Percentiles rank a stretch among this genome's conserved stretches.
Evolutionary conservation across 1,140 invertebrate genomes (phyloP).

Genomic region (Drosophila truncata): DNA sequence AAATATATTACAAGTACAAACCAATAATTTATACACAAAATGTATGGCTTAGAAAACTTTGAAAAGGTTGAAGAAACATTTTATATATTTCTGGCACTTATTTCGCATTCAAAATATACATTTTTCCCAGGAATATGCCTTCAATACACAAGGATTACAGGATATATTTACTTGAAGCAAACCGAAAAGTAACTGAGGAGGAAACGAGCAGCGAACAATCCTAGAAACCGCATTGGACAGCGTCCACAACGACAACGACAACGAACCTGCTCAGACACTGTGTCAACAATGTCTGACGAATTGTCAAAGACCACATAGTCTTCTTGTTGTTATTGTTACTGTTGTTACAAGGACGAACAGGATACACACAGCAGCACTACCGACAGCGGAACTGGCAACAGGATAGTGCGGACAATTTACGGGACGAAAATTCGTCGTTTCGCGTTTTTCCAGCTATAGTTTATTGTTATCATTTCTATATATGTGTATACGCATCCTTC

Average conservation of each 20-base stretch:
- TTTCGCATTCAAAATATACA: no score
- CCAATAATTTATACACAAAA: no score
- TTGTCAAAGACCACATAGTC: constrained; percentile 71
- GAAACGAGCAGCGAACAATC: constrained; percentile 35
- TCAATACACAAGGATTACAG: neutral
- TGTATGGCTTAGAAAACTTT: no score
- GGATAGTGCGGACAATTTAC: constrained; percentile 68
- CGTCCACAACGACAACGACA: constrained; percentile 23
- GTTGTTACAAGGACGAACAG: constrained; percentile 40
- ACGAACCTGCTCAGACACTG: constrained; percentile 59
- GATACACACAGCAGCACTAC: neutral
- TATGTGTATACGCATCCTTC: constrained; percentile 1
- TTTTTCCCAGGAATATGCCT: neutral
- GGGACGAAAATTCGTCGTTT: constrained; percentile 51
- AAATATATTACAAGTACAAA: no score
- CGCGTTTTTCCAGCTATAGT: constrained; percentile 49
- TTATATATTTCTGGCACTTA: no score
- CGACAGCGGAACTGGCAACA: constrained; percentile 28
- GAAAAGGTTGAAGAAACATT: no score
- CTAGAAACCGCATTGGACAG: constrained; percentile 45
- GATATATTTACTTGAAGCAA: constrained; percentile 14
- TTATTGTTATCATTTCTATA: constrained; percentile 75
- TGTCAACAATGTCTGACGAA: constrained; percentile 76
- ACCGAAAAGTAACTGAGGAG: constrained; percentile 18
- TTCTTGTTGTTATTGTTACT: constrained; percentile 29